phyloP scores from a whole-genome alignment of 2,113 vertebrate genomes.

The Lagopus muta region DNA sequence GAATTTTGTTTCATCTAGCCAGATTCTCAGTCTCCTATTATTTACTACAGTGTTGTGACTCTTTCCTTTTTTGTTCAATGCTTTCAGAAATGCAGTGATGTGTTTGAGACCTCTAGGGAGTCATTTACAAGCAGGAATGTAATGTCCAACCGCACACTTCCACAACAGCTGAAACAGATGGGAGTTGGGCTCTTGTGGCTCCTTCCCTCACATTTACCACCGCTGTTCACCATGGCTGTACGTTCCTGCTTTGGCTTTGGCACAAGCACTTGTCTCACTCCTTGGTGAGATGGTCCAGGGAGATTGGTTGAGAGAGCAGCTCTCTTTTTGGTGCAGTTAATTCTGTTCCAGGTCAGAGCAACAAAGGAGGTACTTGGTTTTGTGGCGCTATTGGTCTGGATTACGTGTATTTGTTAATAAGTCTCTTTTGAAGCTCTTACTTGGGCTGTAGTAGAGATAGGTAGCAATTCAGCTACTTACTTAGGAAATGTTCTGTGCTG shows the following conservation, averaged over 20 bases:
- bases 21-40: not conserved
- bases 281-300: not conserved
- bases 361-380: not conserved
- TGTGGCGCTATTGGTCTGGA: not conserved
- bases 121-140: not conserved
- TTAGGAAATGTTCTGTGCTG: not conserved
- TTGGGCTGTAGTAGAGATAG: not conserved
- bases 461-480: not conserved
- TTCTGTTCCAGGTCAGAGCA: not conserved
- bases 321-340: not conserved
- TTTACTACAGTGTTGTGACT: not conserved
- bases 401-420: not conserved
- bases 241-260: not conserved
- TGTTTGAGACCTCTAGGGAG: not conserved
- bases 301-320: not conserved
- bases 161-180: not conserved
- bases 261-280: not conserved
- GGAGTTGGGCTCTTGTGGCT: not conserved
- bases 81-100: not conserved
- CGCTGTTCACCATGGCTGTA: not conserved
- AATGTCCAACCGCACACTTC: not conserved
- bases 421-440: not conserved
- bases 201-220: not conserved
- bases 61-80: not conserved
- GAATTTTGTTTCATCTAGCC: not conserved